Percentiles rank a stretch among this genome's conserved stretches.
Conservation (phyloP, 2,888 invertebrate genomes). For the Macrostomum cliftonense region DNA sequence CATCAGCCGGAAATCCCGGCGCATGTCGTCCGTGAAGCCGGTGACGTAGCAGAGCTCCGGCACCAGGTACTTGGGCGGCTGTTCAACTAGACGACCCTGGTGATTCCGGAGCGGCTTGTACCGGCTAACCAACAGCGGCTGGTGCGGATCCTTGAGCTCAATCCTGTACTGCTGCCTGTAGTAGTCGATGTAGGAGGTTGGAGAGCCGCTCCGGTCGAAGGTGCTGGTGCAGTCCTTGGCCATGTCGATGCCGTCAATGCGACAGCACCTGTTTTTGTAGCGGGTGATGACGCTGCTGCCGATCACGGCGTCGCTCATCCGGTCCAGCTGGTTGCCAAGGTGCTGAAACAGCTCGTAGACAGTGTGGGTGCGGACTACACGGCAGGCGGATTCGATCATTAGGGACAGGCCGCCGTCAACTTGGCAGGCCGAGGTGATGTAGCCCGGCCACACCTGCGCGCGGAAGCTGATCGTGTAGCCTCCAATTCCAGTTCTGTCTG, state of each 20-base stretch:
- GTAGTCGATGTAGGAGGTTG: slow-evolving; percentile 54
- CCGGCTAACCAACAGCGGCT: slow-evolving; percentile 43
- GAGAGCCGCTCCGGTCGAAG: slow-evolving; percentile 42
- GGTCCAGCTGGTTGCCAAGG: too few species aligned
- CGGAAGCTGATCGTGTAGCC: slow-evolving; percentile 19
- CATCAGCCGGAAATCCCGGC: slow-evolving; percentile 56
- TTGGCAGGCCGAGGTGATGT: slow-evolving; percentile 64
- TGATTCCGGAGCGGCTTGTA: slow-evolving; percentile 26
- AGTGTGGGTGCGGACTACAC: slow-evolving; percentile 59
- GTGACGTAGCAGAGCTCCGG: slow-evolving; percentile 76
- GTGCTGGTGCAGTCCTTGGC: slow-evolving; percentile 50
- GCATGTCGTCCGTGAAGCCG: slow-evolving; percentile 65
- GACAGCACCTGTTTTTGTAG: slow-evolving; percentile 73
- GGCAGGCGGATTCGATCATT: slow-evolving; percentile 62
- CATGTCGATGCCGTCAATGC: slow-evolving; percentile 66
- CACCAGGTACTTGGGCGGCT: slow-evolving; percentile 43
- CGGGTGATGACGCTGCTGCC: slow-evolving; percentile 59
- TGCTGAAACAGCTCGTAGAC: slow-evolving; percentile 44
- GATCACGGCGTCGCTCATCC: slow-evolving; percentile 33
- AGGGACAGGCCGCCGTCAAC: slow-evolving; percentile 72
- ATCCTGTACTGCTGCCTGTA: slow-evolving; percentile 58
- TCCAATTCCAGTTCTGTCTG: too few species aligned
- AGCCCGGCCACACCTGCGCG: slow-evolving; percentile 77
- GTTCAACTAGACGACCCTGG: slow-evolving; percentile 2
- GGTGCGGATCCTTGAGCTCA: slow-evolving; percentile 49